Conservation (phyloP, 2,797 vertebrate genomes). For the Avahi laniger region DNA sequence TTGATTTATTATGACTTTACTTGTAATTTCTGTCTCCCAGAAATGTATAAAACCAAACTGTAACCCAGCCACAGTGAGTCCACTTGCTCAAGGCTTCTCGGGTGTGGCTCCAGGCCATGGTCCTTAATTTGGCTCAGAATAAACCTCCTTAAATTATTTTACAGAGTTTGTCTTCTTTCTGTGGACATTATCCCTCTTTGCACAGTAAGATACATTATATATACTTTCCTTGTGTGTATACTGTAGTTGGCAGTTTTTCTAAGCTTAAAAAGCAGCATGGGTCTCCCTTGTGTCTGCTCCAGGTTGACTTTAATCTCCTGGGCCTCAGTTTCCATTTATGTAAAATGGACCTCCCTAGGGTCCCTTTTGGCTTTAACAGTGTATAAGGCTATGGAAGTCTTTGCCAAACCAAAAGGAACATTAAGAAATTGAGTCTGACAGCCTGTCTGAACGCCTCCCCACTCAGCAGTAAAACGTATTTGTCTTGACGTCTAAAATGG, state of each 20-base stretch:
- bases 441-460: slow-evolving; percentile 10
- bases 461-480: slow-evolving; percentile 45
- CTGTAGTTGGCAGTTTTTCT: neutral
- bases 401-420: neutral
- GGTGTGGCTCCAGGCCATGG: no score
- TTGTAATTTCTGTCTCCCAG: no score
- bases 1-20: no score
- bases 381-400: neutral
- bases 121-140: no score
- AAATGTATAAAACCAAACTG: no score
- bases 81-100: no score
- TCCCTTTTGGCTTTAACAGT: neutral
- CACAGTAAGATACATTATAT: neutral
- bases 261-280: neutral
- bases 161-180: no score
- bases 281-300: neutral
- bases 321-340: neutral
- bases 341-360: neutral
- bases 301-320: neutral
- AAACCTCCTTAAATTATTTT: no score
- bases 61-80: no score
- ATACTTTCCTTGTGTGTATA: neutral
- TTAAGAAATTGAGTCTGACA: slow-evolving; percentile 25
- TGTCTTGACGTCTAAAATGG: slow-evolving; percentile 58
- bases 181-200: neutral